Evolutionary conservation across 2,888 invertebrate genomes (phyloP), one percentile per base, ranked within the genome.

Genomic region (Yponomeuta malinellus): DNA sequence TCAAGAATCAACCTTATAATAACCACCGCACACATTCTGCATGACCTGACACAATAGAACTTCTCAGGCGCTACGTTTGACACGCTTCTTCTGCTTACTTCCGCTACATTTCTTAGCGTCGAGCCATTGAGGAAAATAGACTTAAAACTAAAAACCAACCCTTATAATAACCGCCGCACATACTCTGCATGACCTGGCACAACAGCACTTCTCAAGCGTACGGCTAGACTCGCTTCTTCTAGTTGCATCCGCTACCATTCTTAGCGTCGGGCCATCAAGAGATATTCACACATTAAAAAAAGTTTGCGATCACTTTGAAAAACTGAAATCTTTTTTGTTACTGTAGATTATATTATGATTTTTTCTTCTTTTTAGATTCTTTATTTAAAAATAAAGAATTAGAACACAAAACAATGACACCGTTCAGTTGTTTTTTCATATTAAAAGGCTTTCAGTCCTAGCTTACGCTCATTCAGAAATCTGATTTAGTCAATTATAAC

Each of bases 91-190:
- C 74, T 83, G 84, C 72, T 93, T 90, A 37, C 89, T 85, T 78
- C 89, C 93, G 73, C 87, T 86, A 75, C 81, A 90, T 64, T 77
- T 79, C 73, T 83, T 76, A 73, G 81, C 73, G 71, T 89, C 81
- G 81, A 92, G 77, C 33, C 2, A 33, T 33, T 5, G 5, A 33
- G 33, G 23, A 23, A 23, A 23, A 23, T 23, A 23, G 23, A 23
- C 0, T 23, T 23, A 23, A 23, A 23, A 23, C 52, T 59, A 59
- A 15, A 15, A 12, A 59, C 67, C 76, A 83, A 96, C 97, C 94
- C 23, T 98, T 98, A 82, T 97, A 98, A 85, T 97, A 98, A 8
- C 98, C 99, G 1, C 98, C 98, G 85, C 98, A 98, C 93, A 99
- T 95, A 83, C 97, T 97, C 85, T 98, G 97, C 89, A 98, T 93